phyloP scores from a whole-genome alignment of 64 coral and sea anemone species.

The Pachyseris speciosa region DNA sequence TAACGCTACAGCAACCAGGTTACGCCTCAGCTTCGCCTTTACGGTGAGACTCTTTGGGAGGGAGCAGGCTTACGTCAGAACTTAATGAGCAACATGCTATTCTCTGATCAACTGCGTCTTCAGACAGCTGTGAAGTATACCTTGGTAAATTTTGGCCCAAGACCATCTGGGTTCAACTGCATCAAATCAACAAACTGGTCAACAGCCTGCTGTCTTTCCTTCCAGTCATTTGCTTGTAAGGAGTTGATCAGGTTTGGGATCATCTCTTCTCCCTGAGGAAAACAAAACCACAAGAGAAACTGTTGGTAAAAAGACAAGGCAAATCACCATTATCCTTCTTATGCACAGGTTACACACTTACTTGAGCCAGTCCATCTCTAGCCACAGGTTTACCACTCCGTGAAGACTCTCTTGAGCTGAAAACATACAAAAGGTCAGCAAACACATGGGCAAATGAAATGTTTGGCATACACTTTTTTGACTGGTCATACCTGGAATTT shows the following conservation, averaged over 20 bases:
- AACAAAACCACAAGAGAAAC: neutral
- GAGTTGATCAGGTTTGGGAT: constrained; percentile 70
- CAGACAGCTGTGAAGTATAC: constrained; percentile 23
- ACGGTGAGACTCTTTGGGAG: too few species aligned
- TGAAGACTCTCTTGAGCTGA: constrained; percentile 65
- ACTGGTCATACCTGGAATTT: constrained; percentile 22
- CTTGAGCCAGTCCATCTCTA: constrained; percentile 49
- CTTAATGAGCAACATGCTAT: neutral
- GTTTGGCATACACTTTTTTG: neutral
- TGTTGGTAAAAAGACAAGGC: neutral
- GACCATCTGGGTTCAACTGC: constrained; percentile 70
- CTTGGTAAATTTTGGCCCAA: constrained; percentile 93
- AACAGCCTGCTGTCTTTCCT: constrained; percentile 86
- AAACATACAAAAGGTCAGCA: neutral
- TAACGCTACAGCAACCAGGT: too few species aligned
- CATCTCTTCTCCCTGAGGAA: constrained; percentile 85
- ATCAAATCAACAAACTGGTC: constrained; percentile 83
- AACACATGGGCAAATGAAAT: neutral
- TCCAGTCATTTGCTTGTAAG: constrained; percentile 88
- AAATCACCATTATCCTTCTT: neutral
- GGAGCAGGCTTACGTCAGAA: too few species aligned
- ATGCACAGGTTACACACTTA: neutral
- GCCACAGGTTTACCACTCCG: constrained; percentile 65
- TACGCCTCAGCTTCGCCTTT: too few species aligned
- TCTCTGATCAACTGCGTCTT: neutral